Conservation (phyloP, 2,797 vertebrate species). For the Buphagus erythrorhynchus region DNA sequence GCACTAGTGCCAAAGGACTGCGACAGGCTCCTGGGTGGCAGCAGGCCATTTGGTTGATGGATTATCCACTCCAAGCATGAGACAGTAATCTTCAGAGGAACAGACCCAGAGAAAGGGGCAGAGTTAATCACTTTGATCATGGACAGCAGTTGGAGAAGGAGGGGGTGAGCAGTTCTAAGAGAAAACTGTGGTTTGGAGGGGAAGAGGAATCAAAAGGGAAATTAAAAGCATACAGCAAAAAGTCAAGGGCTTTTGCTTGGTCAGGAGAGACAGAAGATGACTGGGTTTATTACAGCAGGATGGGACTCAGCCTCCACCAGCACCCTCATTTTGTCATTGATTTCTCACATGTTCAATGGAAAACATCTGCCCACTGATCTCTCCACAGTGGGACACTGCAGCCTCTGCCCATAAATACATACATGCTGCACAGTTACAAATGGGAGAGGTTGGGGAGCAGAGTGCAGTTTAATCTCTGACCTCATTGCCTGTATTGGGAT, state of each 20-base stretch:
- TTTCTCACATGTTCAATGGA: neutral
- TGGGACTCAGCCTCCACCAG: neutral
- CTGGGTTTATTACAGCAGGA: neutral
- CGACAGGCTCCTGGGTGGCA: neutral
- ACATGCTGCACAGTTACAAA: rapidly evolving
- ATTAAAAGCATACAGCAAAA: neutral
- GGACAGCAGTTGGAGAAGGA: neutral
- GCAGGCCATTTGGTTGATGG: constrained; percentile 12
- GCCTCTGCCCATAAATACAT: neutral
- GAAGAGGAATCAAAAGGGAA: neutral
- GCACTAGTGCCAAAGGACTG: neutral
- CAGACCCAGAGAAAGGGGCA: neutral
- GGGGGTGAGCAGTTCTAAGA: neutral
- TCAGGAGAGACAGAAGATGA: neutral
- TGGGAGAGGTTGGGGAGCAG: neutral
- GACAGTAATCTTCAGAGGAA: constrained; percentile 48
- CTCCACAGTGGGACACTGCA: neutral
- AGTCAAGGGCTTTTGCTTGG: neutral
- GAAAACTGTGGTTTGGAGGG: neutral
- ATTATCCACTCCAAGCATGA: constrained; percentile 8
- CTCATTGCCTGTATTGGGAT: neutral
- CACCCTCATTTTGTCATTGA: neutral
- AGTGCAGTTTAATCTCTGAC: neutral
- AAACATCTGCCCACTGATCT: neutral
- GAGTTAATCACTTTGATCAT: constrained; percentile 1